These are phyloP conservation scores for Polyommatus iphigenia DNA, from an alignment of 2,888 invertebrate genomes.

Conservation along the genomic window DNA sequence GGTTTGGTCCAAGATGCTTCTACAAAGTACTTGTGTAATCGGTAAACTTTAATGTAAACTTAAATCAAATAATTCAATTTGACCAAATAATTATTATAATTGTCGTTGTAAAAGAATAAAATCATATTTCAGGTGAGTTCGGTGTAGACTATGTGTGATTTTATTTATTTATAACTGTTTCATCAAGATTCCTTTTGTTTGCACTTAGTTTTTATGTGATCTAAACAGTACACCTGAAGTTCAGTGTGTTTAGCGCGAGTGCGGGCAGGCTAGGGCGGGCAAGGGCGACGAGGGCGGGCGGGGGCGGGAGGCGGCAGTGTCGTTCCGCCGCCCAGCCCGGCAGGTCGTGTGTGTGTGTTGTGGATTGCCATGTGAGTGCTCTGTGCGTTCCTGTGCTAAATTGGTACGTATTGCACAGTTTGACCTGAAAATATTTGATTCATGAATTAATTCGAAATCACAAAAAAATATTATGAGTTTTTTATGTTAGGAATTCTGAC, in stretches of 20 bases:
- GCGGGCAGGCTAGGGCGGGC: slow-evolving; percentile 36
- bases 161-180: background rate
- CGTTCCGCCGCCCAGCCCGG: slow-evolving; percentile 48
- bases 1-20: too few relatives aligned
- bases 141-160: too few relatives aligned
- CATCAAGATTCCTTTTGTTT: background rate
- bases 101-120: too few relatives aligned
- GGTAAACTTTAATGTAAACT: too few relatives aligned
- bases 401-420: background rate
- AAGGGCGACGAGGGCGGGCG: slow-evolving; percentile 43
- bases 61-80: too few relatives aligned
- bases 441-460: background rate
- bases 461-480: background rate
- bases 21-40: too few relatives aligned
- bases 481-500: background rate
- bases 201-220: background rate
- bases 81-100: too few relatives aligned
- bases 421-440: background rate
- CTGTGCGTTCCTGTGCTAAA: slow-evolving; percentile 38
- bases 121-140: too few relatives aligned
- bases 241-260: slow-evolving; percentile 29
- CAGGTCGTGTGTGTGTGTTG: slow-evolving; percentile 44
- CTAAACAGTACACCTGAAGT: slow-evolving; percentile 14
- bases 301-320: slow-evolving; percentile 65
- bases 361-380: slow-evolving; percentile 40